phyloP scores from a whole-genome alignment of 2,797 vertebrate genomes.

The Anniella stebbinsi region DNA sequence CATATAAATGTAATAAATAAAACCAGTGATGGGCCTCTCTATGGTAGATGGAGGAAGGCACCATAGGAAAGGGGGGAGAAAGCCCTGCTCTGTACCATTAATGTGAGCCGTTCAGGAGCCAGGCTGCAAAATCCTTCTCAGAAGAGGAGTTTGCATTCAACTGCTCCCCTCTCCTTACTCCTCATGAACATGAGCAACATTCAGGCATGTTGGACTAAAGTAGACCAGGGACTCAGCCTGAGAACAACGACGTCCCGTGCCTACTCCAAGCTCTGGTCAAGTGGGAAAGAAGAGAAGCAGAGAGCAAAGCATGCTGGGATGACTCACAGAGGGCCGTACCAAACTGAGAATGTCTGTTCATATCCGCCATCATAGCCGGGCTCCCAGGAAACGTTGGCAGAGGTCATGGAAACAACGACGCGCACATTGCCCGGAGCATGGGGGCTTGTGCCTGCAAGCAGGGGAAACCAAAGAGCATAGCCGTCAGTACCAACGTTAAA shows the following conservation, averaged over 20 bases:
- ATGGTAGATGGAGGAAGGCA: neutral
- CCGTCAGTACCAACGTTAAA: neutral
- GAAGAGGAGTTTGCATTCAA: neutral
- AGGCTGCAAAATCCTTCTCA: neutral
- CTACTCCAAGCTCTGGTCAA: conserved; percentile 57
- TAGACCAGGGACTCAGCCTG: neutral
- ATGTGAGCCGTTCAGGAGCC: neutral
- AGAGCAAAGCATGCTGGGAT: conserved; percentile 95
- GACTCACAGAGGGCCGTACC: conserved; percentile 99
- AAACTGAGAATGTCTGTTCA: conserved; percentile 99
- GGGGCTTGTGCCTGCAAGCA: conserved; percentile 93
- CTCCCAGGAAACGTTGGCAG: conserved; percentile 98
- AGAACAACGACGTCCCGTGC: neutral
- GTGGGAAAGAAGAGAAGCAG: conserved; percentile 87
- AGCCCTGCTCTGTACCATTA: neutral
- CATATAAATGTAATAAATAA: neutral
- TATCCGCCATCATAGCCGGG: conserved; percentile 98
- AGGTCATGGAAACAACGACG: conserved; percentile 92
- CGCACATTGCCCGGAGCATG: conserved; percentile 94
- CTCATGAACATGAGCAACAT: neutral
- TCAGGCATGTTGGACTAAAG: neutral
- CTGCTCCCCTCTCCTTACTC: neutral
- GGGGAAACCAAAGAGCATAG: neutral
- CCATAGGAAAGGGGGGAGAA: neutral
- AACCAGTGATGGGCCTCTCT: neutral